Base-by-base conservation (phyloP, 2,888 invertebrate genomes). In the Nephrotoma appendiculata region DNA sequence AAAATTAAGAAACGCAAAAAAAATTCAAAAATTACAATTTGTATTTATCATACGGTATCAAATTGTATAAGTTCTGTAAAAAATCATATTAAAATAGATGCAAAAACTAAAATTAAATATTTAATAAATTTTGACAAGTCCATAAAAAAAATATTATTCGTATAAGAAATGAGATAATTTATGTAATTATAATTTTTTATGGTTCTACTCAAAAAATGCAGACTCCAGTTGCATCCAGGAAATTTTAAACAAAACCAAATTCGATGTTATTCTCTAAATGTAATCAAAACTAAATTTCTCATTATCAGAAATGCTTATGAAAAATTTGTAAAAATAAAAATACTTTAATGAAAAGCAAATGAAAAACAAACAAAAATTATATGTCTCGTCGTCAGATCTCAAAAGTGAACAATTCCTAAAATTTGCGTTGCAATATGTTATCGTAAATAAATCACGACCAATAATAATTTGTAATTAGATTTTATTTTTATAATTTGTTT, bases 181-280 rank as follows among this genome's bases (percentile, higher is more conserved):
- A 71, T 71, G 71, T 71, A 71, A 71, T 71, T 71, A 71, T 71
- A 71, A 71, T 71, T 71, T 71, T 57, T 71, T 31, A 31, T 71
- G 9, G 71, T 71, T 71, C 71, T 71, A 31, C 6, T 57, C 15
- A 15, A 15, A 15, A n/a, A 31, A 71, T 71, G 71, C 57, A 57
- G 9, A 19, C 19, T 57, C 57, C 7, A 57, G 31, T 57, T 57
- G 57, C 71, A 71, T 71, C 31, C 71, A 71, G 19, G 9, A 71
- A 71, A 11, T 31, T 31, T 71, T 71, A n/a, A 84, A 83, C 5
- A 83, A 83, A 84, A 42, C 48, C 11, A 84, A 84, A 42, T 84
- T 84, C 43, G 84, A 84, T 84, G 84, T 84, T 42, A 84, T 84
- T 84, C 84, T 84, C 84, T 84, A 84, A 84, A 84, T 84, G 84